phyloP scores from a whole-genome alignment of 2,797 vertebrate species.

The Anguilla anguilla region DNA sequence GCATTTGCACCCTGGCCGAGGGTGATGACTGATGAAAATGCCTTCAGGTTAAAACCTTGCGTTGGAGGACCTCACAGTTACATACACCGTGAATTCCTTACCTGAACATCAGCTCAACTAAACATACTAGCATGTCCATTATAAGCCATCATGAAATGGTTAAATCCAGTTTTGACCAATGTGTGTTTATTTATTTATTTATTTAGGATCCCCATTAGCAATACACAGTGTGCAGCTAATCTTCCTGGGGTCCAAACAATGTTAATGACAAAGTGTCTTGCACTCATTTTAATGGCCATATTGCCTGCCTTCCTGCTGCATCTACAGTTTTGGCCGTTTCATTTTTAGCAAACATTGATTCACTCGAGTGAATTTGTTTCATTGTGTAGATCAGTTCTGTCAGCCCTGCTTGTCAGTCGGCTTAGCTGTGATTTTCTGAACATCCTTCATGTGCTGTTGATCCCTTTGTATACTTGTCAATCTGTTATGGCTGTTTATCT shows the following conservation, averaged over 20 bases:
- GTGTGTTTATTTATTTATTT: neutral
- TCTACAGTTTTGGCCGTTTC: neutral
- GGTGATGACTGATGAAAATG: neutral
- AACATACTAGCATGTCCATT: neutral
- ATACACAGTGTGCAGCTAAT: no score
- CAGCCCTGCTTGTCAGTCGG: neutral
- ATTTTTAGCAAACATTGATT: neutral
- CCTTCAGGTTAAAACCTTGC: neutral
- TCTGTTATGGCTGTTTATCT: neutral
- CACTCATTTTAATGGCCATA: neutral
- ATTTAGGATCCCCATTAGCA: no score
- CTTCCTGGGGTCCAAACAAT: neutral
- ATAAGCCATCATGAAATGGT: neutral
- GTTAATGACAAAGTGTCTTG: neutral
- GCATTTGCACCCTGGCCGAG: neutral
- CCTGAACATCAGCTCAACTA: neutral
- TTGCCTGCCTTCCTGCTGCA: neutral
- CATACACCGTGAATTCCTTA: neutral
- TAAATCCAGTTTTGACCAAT: neutral
- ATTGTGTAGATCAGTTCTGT: neutral
- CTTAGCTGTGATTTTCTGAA: neutral
- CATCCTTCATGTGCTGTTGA: no score
- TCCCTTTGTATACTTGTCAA: neutral
- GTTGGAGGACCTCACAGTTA: neutral
- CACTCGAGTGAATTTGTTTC: neutral